Percentiles rank a stretch among this genome's conserved stretches.
Evolutionary conservation across 1,140 invertebrate species (phyloP).

Genomic region (Anoplolepis gracilipes): DNA sequence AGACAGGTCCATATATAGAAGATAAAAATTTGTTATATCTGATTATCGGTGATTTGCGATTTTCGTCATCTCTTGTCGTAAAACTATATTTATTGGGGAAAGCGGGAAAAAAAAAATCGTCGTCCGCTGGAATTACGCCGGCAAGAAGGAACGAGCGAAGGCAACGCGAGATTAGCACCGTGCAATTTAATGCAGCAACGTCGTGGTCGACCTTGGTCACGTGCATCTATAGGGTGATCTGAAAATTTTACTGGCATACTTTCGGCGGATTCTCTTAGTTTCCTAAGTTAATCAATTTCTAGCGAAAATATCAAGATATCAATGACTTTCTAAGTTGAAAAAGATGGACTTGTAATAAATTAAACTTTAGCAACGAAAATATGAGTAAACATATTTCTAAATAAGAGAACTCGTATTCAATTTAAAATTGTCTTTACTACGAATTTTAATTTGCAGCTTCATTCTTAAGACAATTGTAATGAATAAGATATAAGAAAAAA

Average conservation of each 20-base stretch:
- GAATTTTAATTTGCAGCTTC: background rate
- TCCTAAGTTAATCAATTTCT: background rate
- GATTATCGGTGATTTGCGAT: slow-evolving; percentile 47
- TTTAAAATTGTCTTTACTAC: background rate
- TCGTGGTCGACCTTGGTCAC: slow-evolving; percentile 28
- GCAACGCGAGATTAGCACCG: slow-evolving; percentile 62
- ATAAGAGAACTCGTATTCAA: background rate
- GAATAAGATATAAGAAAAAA: background rate
- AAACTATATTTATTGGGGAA: slow-evolving; percentile 19
- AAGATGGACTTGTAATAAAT: background rate
- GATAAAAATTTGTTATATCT: background rate
- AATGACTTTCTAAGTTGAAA: background rate
- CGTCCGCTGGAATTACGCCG: slow-evolving; percentile 46
- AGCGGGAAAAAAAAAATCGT: slow-evolving; percentile 5
- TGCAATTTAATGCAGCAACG: slow-evolving; percentile 68
- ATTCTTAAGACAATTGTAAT: background rate
- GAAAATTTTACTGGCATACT: background rate
- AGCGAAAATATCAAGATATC: background rate
- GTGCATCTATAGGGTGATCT: slow-evolving; percentile 12
- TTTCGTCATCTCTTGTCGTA: slow-evolving; percentile 28
- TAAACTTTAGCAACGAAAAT: background rate
- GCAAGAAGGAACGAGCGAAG: background rate
- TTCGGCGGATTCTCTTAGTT: background rate
- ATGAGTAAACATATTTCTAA: background rate
- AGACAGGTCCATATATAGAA: background rate